phyloP scores from a whole-genome alignment of 2,797 vertebrate genomes.

The Streptopelia turtur region DNA sequence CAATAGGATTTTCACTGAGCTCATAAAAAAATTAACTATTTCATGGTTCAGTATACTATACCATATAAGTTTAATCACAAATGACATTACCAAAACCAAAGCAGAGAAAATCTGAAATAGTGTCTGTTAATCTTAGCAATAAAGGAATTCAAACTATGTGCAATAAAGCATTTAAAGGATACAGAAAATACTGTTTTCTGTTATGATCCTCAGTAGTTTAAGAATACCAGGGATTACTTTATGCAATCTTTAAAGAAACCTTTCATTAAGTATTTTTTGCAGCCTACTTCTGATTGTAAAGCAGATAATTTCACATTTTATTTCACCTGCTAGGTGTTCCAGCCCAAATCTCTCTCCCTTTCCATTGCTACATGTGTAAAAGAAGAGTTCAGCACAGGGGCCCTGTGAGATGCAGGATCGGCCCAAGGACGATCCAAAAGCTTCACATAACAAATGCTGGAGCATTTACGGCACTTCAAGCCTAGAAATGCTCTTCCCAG shows the following conservation, averaged over 20 bases:
- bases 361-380: accelerated
- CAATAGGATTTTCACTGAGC: slow-evolving; percentile 28
- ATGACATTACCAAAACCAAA: background rate
- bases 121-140: background rate
- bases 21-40: slow-evolving; percentile 60
- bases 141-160: background rate
- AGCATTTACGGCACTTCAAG: background rate
- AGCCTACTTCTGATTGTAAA: background rate
- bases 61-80: slow-evolving; percentile 30
- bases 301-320: background rate
- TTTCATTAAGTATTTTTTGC: background rate
- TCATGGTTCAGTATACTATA: background rate
- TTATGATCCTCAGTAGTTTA: background rate
- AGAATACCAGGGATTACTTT: background rate
- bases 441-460: accelerated
- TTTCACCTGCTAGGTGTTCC: background rate
- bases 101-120: background rate
- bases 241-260: background rate
- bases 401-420: accelerated
- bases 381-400: background rate
- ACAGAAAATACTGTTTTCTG: background rate
- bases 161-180: background rate
- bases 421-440: accelerated
- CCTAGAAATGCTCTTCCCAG: background rate
- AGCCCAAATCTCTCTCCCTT: background rate